Evolutionary conservation across 2,113 vertebrate genomes (phyloP).

Genomic region (Myiozetetes cayanensis): DNA sequence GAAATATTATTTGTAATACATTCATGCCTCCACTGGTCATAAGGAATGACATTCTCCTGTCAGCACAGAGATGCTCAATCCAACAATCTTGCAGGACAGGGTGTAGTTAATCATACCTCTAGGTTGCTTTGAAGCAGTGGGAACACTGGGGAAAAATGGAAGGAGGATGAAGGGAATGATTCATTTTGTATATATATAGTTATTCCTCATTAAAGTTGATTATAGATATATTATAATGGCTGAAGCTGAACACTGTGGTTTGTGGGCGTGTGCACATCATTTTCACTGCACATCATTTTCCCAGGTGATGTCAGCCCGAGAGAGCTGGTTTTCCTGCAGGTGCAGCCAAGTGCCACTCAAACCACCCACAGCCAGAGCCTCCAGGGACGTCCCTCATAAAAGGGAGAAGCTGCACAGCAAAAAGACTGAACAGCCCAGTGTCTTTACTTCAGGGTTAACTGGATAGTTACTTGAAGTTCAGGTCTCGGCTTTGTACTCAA

Average conservation of each 20-base stretch:
- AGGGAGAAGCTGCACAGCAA: not conserved
- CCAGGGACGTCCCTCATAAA: not conserved
- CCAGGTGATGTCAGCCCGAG: not conserved
- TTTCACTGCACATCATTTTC: not conserved
- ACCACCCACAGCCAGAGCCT: not conserved
- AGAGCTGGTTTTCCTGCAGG: not conserved
- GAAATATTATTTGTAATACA: slow-evolving; percentile 15
- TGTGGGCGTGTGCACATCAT: not conserved
- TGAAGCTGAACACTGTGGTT: not conserved
- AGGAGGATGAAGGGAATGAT: not conserved
- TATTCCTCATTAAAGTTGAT: slow-evolving; percentile 38
- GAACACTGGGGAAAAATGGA: not conserved
- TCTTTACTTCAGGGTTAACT: not conserved
- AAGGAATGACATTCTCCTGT: slow-evolving; percentile 7
- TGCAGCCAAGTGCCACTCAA: slow-evolving; percentile 1
- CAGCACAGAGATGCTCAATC: slow-evolving; percentile 28
- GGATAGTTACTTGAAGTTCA: not conserved
- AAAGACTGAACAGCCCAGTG: not conserved
- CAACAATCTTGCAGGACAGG: slow-evolving; percentile 25
- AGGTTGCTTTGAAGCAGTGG: slow-evolving; percentile 33
- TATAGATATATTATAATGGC: slow-evolving; percentile 9
- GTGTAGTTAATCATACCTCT: not conserved
- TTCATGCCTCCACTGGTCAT: slow-evolving; percentile 18
- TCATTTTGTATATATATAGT: not conserved
- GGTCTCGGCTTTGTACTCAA: not conserved